Evolutionary conservation across 2,797 vertebrate species (phyloP).

Genomic region (Zenarchopterus dispar): DNA sequence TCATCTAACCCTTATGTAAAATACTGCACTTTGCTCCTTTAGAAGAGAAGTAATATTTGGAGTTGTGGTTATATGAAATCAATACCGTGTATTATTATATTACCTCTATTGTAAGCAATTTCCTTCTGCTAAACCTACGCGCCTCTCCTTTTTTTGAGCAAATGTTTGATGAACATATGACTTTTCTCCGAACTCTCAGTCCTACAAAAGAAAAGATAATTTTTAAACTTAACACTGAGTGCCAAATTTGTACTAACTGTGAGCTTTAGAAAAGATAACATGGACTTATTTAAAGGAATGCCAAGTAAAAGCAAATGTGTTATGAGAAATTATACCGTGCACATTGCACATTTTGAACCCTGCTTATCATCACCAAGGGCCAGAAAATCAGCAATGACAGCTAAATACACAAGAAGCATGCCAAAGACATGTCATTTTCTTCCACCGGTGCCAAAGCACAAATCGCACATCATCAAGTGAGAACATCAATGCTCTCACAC

Average conservation of each 20-base stretch:
- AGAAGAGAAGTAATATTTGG: no score
- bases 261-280: conserved; percentile 48
- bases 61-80: no score
- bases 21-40: no score
- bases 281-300: conserved; percentile 43
- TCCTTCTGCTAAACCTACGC: no score
- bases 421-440: conserved; percentile 64
- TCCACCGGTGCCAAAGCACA: conserved; percentile 51
- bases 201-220: conserved; percentile 30
- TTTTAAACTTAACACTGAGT: conserved; percentile 39
- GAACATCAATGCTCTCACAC: conserved; percentile 51
- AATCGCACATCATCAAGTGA: conserved; percentile 48
- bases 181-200: conserved; percentile 32
- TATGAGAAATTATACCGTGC: conserved; percentile 47
- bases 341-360: conserved; percentile 44
- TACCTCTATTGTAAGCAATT: no score
- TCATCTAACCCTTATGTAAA: no score
- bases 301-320: conserved; percentile 53
- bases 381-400: conserved; percentile 72
- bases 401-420: conserved; percentile 58
- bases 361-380: conserved; percentile 61
- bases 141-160: no score
- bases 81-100: no score
- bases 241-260: conserved; percentile 33
- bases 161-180: conserved; percentile 10